phyloP scores from a whole-genome alignment of 2,113 vertebrate genomes.

The Pelecanoides urinatrix region DNA sequence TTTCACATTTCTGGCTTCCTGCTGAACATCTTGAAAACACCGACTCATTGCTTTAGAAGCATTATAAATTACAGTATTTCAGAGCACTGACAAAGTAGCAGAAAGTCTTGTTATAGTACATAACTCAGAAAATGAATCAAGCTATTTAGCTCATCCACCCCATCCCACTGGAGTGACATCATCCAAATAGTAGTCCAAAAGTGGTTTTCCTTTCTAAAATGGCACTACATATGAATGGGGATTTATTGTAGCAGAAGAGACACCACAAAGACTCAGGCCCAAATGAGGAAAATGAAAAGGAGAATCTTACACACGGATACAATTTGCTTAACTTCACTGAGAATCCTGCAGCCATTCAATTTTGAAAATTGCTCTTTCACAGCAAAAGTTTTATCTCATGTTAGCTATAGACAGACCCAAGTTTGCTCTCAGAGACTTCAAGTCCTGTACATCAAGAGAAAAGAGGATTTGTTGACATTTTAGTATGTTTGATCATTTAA shows the following conservation, averaged over 20 bases:
- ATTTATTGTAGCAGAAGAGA: not conserved
- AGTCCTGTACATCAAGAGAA: not conserved
- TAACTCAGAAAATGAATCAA: slow-evolving; percentile 6
- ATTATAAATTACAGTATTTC: not conserved
- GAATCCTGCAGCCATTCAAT: not conserved
- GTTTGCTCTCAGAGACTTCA: not conserved
- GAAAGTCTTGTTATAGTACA: not conserved
- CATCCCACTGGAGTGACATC: slow-evolving; percentile 5
- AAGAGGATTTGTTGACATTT: not conserved
- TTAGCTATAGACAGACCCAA: not conserved
- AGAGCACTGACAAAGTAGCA: slow-evolving; percentile 23
- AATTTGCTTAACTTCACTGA: not conserved
- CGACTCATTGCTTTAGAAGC: not conserved
- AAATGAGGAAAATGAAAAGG: not conserved
- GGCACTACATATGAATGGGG: not conserved
- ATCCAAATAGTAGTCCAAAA: not conserved
- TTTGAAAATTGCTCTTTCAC: not conserved
- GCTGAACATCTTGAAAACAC: not conserved
- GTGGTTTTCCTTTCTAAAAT: not conserved
- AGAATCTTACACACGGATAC: not conserved
- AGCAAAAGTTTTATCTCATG: not conserved
- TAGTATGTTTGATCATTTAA: not conserved
- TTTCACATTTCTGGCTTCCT: slow-evolving; percentile 6
- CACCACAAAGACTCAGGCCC: not conserved
- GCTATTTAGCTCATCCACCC: slow-evolving; percentile 4